phyloP scores from a whole-genome alignment of 2,113 vertebrate species.

The Osmerus eperlanus region DNA sequence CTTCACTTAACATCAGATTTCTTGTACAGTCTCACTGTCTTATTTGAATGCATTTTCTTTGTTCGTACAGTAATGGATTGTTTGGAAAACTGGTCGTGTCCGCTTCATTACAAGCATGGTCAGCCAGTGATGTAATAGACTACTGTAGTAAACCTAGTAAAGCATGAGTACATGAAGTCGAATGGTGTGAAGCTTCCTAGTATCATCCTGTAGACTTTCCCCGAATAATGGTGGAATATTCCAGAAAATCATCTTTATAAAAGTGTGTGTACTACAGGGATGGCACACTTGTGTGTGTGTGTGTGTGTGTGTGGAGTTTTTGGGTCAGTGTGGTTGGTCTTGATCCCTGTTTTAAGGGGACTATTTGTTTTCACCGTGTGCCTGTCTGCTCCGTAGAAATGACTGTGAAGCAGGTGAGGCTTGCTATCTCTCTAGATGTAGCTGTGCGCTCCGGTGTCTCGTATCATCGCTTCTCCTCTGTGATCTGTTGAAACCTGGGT shows the following conservation, averaged over 20 bases:
- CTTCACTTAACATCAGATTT: background rate
- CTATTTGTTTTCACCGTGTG: too few species aligned
- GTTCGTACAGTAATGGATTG: slow-evolving; percentile 1
- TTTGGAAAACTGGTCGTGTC: background rate
- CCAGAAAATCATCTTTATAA: too few species aligned
- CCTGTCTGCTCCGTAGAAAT: too few species aligned
- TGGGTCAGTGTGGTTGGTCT: too few species aligned
- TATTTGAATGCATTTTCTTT: background rate
- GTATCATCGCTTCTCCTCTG: background rate
- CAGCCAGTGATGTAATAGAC: slow-evolving; percentile 15
- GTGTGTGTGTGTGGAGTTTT: too few species aligned
- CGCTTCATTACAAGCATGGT: slow-evolving; percentile 1
- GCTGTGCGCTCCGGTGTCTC: background rate
- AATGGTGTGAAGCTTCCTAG: too few species aligned
- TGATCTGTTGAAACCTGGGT: background rate
- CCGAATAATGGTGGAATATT: too few species aligned
- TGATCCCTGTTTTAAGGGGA: too few species aligned
- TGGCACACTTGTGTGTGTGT: too few species aligned
- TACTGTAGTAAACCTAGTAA: background rate
- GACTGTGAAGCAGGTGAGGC: background rate
- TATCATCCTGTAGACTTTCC: too few species aligned
- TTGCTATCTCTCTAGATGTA: background rate
- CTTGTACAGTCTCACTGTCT: background rate
- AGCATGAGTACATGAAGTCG: background rate
- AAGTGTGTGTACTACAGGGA: too few species aligned